phyloP scores from a whole-genome alignment of 2,113 vertebrate genomes.

The Melanostigma gelatinosum region DNA sequence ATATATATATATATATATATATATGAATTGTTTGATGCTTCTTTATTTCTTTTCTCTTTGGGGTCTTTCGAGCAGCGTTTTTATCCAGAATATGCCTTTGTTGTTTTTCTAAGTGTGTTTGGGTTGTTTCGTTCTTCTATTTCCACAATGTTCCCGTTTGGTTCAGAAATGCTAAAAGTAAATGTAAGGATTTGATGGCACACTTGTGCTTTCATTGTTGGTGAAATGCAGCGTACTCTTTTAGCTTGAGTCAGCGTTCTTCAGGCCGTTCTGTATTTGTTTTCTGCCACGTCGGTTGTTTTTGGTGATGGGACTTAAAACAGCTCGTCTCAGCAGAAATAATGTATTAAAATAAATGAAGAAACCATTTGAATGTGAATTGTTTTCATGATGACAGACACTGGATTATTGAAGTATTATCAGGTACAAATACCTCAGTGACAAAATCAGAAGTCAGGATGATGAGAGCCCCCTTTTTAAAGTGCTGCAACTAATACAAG shows the following conservation, averaged over 20 bases:
- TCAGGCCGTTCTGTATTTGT: too few relatives aligned
- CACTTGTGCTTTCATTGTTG: too few relatives aligned
- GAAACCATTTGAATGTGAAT: not conserved
- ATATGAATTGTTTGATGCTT: not conserved
- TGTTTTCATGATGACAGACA: not conserved
- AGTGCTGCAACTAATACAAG: not conserved
- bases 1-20: too few relatives aligned
- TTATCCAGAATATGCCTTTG: constrained; percentile 22
- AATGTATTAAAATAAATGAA: constrained; percentile 23
- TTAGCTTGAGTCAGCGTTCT: too few relatives aligned
- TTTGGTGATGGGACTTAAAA: constrained; percentile 31
- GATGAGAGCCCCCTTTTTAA: not conserved
- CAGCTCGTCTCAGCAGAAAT: constrained; percentile 34
- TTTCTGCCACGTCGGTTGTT: constrained; percentile 5
- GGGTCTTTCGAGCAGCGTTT: not conserved
- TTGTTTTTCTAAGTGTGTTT: not conserved
- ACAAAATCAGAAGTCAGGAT: not conserved
- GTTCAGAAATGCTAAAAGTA: too few relatives aligned
- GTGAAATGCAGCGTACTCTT: too few relatives aligned
- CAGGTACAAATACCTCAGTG: too few relatives aligned
- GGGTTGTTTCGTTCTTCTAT: not conserved
- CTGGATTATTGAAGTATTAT: too few relatives aligned
- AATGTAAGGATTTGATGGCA: too few relatives aligned
- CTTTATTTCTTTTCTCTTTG: not conserved
- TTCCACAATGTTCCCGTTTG: too few relatives aligned